phyloP scores from a whole-genome alignment of 2,113 vertebrate genomes.

The Coturnix japonica region DNA sequence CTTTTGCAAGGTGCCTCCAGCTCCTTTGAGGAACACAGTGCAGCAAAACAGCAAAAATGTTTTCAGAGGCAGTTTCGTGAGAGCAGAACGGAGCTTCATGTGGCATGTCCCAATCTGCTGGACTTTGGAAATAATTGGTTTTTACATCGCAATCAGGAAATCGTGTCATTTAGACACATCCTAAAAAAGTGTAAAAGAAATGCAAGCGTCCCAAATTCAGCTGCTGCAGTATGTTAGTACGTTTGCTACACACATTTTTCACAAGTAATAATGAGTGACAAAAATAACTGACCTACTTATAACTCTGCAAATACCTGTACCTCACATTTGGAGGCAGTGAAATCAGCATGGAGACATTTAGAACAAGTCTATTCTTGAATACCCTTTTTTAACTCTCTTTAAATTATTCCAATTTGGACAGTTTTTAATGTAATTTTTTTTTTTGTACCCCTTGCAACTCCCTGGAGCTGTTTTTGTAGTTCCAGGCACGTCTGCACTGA shows the following conservation, averaged over 20 bases:
- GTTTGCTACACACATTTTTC: constrained; percentile 75
- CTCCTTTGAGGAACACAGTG: not conserved
- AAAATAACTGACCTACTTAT: constrained; percentile 85
- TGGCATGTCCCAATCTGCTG: not conserved
- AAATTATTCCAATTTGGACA: constrained; percentile 57
- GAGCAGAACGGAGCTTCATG: not conserved
- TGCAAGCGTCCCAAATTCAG: constrained; percentile 52
- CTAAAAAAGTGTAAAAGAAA: not conserved
- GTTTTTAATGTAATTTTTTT: constrained; percentile 45
- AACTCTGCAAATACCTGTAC: constrained; percentile 79
- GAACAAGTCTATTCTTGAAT: constrained; percentile 73
- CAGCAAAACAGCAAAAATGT: not conserved
- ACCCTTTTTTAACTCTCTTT: constrained; percentile 70
- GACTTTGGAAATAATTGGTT: not conserved
- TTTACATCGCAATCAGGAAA: not conserved
- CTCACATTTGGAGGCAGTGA: constrained; percentile 68
- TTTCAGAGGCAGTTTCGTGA: not conserved
- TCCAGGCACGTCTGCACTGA: not conserved
- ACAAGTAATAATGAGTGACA: constrained; percentile 83
- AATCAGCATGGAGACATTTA: constrained; percentile 70
- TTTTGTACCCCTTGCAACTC: constrained; percentile 26
- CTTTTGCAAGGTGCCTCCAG: not conserved
- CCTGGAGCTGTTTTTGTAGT: constrained; percentile 26
- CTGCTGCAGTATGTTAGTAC: constrained; percentile 56
- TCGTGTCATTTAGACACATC: not conserved